phyloP scores from a whole-genome alignment of 2,888 invertebrate species.

The Dryococelus australis region DNA sequence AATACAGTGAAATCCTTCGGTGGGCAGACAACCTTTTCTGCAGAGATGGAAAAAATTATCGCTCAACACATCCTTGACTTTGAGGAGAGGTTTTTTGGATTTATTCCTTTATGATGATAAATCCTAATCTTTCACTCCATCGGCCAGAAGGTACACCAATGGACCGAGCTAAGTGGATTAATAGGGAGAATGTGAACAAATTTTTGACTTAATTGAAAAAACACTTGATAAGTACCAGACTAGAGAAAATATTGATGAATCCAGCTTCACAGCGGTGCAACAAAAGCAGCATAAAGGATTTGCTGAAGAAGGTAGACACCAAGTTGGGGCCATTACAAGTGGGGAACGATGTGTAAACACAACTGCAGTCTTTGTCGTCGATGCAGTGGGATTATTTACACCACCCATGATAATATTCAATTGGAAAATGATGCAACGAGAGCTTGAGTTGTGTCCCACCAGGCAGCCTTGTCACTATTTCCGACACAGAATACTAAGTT shows the following conservation, averaged over 20 bases:
- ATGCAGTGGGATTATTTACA: background rate
- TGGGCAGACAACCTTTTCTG: constrained; percentile 11
- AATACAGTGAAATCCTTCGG: constrained; percentile 20
- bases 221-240: background rate
- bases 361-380: background rate
- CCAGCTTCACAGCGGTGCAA: background rate
- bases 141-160: constrained; percentile 28
- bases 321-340: constrained; percentile 6
- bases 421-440: background rate
- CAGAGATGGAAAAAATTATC: background rate
- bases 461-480: constrained; percentile 17
- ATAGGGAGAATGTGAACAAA: background rate
- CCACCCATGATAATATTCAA: constrained; percentile 23
- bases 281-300: background rate
- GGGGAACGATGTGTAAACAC: constrained; percentile 20
- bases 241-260: constrained; percentile 18
- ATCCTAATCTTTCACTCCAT: constrained; percentile 17
- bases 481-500: constrained; percentile 32
- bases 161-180: constrained; percentile 19
- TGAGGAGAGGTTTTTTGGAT: too few relatives aligned
- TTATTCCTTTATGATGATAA: constrained; percentile 22
- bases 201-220: background rate
- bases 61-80: too few relatives aligned
- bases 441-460: constrained; percentile 3
- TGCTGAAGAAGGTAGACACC: background rate